Conservation (phyloP, 2,113 vertebrate species). For the Meleagris gallopavo region DNA sequence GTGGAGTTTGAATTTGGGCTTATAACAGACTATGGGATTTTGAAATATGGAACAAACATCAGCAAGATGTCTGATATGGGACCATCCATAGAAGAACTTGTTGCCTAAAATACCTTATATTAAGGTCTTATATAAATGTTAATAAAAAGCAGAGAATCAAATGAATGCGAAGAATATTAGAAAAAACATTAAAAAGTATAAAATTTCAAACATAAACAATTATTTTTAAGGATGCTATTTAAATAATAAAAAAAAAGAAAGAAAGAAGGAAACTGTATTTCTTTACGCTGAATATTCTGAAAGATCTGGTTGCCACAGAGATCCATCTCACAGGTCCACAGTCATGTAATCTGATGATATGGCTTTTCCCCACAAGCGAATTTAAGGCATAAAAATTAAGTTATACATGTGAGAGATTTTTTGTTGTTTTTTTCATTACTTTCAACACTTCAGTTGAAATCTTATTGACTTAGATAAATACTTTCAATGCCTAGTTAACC, state of each 20-base stretch:
- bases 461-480: not conserved
- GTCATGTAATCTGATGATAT: not conserved
- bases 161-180: not conserved
- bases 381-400: not conserved
- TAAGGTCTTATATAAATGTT: not conserved
- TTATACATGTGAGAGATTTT: not conserved
- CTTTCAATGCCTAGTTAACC: not conserved
- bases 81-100: not conserved
- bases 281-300: not conserved
- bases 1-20: not conserved
- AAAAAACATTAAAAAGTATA: not conserved
- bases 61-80: not conserved
- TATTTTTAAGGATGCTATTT: not conserved
- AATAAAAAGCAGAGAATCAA: not conserved
- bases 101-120: not conserved
- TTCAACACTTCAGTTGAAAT: not conserved
- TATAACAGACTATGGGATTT: not conserved
- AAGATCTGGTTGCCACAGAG: not conserved
- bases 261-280: not conserved
- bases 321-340: not conserved
- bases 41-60: not conserved
- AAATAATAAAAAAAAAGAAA: not conserved
- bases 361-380: not conserved
- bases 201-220: not conserved
- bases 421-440: not conserved